These are phyloP conservation scores for Sebastes trivittatus DNA, from an alignment of 2,797 vertebrate species.

Conservation along the genomic window DNA sequence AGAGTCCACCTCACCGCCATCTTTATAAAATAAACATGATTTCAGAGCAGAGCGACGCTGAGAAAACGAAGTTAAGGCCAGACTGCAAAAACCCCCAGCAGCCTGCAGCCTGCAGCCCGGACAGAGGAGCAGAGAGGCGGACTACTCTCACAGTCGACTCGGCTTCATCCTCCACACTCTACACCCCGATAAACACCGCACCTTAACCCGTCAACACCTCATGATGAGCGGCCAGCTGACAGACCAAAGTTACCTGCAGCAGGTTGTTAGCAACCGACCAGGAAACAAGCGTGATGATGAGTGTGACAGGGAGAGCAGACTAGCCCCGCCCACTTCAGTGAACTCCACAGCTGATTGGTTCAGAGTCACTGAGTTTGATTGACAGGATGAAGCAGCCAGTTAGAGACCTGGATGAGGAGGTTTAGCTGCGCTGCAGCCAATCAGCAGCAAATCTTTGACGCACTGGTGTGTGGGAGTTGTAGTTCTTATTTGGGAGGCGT, in stretches of 20 bases:
- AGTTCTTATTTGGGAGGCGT: neutral
- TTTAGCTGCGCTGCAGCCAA: neutral
- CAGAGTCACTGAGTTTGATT: neutral
- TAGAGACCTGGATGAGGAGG: neutral
- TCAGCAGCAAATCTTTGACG: neutral
- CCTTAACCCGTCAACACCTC: neutral
- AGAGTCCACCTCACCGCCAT: conserved; percentile 92
- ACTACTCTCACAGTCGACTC: neutral
- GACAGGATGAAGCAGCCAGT: neutral
- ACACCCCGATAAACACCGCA: neutral
- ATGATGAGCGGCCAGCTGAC: neutral
- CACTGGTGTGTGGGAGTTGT: neutral
- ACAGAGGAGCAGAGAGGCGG: no score
- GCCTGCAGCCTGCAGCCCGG: neutral
- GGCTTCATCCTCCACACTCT: neutral
- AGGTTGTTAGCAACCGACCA: neutral
- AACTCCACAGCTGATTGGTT: neutral
- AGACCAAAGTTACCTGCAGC: neutral
- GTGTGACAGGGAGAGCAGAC: neutral
- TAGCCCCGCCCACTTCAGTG: neutral
- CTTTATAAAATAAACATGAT: conserved; percentile 91
- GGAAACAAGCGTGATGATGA: neutral
- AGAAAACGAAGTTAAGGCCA: conserved; percentile 75
- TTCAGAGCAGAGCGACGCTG: conserved; percentile 64
- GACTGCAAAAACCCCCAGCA: conserved; percentile 62